These are phyloP conservation scores for Procambarus clarkii DNA, from an alignment of 1,140 invertebrate genomes.

Conservation along the genomic window DNA sequence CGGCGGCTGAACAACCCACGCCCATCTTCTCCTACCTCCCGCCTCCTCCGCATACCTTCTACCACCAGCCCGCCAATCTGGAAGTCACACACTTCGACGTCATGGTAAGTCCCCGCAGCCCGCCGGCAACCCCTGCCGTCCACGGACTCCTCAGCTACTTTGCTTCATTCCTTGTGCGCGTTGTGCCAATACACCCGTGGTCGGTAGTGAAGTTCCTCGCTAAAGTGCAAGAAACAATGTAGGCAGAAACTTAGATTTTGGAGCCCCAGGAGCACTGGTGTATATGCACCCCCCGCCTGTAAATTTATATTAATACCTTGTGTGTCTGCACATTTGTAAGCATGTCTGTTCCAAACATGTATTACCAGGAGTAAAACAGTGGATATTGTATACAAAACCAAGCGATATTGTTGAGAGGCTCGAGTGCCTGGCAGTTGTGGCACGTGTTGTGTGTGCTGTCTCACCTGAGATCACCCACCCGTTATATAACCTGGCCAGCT, in stretches of 20 bases:
- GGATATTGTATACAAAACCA: neutral
- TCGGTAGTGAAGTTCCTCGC: neutral
- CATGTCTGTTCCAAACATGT: neutral
- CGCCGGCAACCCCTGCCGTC: neutral
- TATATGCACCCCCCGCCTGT: neutral
- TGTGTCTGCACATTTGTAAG: neutral
- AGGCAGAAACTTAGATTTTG: neutral
- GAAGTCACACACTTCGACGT: conserved; percentile 69
- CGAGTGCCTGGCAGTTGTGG: too few species aligned
- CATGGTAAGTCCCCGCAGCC: conserved; percentile 43
- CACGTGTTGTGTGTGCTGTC: neutral
- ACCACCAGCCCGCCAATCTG: conserved; percentile 65
- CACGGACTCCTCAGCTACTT: neutral
- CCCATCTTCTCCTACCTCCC: conserved; percentile 67
- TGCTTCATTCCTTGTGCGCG: neutral
- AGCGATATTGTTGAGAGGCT: neutral
- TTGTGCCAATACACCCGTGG: neutral
- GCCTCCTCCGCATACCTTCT: conserved; percentile 62
- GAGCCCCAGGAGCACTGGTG: neutral
- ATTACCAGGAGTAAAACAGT: too few species aligned
- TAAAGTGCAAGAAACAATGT: neutral
- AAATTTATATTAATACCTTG: neutral
- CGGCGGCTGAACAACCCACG: conserved; percentile 66
- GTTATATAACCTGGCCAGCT: conserved; percentile 1
- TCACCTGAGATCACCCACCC: neutral